Base-by-base conservation (phyloP, 92 coral and sea anemone genomes). In the Ricordea florida region DNA sequence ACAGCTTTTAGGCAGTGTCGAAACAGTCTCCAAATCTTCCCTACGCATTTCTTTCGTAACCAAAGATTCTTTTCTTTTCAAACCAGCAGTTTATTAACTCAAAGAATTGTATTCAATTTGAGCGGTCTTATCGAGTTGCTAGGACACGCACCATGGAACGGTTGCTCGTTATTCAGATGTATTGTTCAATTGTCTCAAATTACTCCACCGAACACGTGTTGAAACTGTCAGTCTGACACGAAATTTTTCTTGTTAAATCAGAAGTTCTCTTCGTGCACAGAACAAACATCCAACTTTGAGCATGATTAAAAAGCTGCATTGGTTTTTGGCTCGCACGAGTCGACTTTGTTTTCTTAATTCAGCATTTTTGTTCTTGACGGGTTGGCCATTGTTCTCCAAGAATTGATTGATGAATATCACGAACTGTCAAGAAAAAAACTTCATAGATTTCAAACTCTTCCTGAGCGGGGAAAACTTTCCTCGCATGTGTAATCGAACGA, bases 181-280 rank as follows among this genome's bases (percentile, higher is more conserved):
- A 52, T 69, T 69, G 76, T 52, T 69, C 28, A 5, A 22, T 13
- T 16, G 31, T 66, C 21, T 33, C 6, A 21, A 14, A 52, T 52
- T 24, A 69, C 76, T 9, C 27, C 10, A 52, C 76, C n/a, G n/a
- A n/a, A n/a, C 76, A 69, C 76, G 76, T 69, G 76, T 21, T 38
- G 28, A 26, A 24, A n/a, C 22, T 9, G 28, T 49, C 64, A 22
- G 26, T 14, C 21, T 36, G 4, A 55, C 52, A 27, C 51, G 64
- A 37, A 69, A 69, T 36, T 62, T 62, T 2, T 36, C 7, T 36
- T 59, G 10, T 20, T 16, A 18, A 55, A 2, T 8, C 14, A 15
- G 21, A 20, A 15, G n/a, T 35, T 11, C 21, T 58, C 24, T 35
- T 58, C 50, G 5, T 21, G 28, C n/a, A n/a, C n/a, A n/a, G n/a